Conservation (phyloP, 2,888 invertebrate genomes). For the Amblyjoppa proteus region DNA sequence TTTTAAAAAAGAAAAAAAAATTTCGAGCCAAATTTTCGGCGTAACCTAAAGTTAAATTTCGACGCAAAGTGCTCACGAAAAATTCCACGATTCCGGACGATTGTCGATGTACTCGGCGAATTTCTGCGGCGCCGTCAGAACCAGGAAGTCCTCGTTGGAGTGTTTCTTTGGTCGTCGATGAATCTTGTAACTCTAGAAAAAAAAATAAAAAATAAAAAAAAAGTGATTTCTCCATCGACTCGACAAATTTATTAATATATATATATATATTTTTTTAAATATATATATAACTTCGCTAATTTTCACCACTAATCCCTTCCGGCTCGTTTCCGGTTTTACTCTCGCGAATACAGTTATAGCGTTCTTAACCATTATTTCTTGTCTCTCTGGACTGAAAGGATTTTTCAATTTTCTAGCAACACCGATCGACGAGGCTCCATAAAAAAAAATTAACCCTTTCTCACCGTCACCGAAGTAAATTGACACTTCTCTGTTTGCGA, state of each 20-base stretch:
- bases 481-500: too few species aligned
- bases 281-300: neutral
- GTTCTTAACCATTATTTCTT: constrained; percentile 82
- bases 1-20: neutral
- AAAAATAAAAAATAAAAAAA: neutral
- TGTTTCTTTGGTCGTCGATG: constrained; percentile 74
- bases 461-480: too few species aligned
- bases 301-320: constrained; percentile 66
- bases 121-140: constrained; percentile 70
- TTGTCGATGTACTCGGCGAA: constrained; percentile 76
- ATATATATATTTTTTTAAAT: neutral
- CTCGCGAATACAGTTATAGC: constrained; percentile 85
- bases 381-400: too few species aligned
- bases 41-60: too few species aligned
- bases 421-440: too few species aligned
- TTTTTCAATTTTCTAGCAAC: too few species aligned
- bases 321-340: constrained; percentile 78
- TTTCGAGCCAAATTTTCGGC: too few species aligned
- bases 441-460: too few species aligned
- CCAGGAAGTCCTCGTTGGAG: constrained; percentile 74
- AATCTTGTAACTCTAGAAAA: constrained; percentile 74
- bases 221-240: constrained; percentile 4
- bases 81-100: constrained; percentile 79
- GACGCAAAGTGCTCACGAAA: constrained; percentile 71
- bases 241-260: neutral